These are phyloP conservation scores for Mesorhabditis spiculigera DNA, from an alignment of 2,888 invertebrate genomes.

Conservation along the genomic window DNA sequence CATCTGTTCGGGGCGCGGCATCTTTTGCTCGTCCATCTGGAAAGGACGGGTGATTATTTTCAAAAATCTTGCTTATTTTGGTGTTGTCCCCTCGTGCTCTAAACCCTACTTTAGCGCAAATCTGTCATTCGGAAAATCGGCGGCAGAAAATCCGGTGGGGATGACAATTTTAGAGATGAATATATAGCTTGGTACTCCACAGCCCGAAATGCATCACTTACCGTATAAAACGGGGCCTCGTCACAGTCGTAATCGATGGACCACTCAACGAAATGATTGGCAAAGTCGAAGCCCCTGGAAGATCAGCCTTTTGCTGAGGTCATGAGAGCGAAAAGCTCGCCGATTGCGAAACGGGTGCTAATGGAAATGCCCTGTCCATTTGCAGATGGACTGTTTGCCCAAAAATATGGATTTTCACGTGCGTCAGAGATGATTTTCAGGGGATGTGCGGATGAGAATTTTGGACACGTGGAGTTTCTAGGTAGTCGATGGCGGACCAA, in stretches of 20 bases:
- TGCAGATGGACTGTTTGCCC: no score
- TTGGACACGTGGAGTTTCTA: no score
- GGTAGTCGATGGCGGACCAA: no score
- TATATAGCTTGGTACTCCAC: conserved; percentile 66
- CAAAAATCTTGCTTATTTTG: no score
- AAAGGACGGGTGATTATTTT: neutral
- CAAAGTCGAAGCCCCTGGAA: conserved; percentile 79
- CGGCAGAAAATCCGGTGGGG: conserved; percentile 7
- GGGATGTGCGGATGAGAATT: no score
- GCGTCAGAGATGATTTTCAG: no score
- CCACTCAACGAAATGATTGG: conserved; percentile 90
- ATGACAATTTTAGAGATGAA: neutral
- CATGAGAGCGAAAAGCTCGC: no score
- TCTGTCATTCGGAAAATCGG: no score
- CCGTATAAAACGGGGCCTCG: conserved; percentile 75
- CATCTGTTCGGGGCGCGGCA: conserved; percentile 20
- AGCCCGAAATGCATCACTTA: conserved; percentile 68
- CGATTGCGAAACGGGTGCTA: neutral
- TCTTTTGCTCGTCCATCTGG: neutral
- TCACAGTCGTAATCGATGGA: conserved; percentile 80
- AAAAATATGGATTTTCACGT: no score
- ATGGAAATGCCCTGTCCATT: neutral
- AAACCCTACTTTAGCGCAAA: no score
- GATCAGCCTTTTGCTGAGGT: neutral
- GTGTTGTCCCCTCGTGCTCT: no score